Percentiles rank a stretch among this genome's conserved stretches.
Evolutionary conservation across 1,140 invertebrate genomes (phyloP).

Genomic region (Telenomus remus): DNA sequence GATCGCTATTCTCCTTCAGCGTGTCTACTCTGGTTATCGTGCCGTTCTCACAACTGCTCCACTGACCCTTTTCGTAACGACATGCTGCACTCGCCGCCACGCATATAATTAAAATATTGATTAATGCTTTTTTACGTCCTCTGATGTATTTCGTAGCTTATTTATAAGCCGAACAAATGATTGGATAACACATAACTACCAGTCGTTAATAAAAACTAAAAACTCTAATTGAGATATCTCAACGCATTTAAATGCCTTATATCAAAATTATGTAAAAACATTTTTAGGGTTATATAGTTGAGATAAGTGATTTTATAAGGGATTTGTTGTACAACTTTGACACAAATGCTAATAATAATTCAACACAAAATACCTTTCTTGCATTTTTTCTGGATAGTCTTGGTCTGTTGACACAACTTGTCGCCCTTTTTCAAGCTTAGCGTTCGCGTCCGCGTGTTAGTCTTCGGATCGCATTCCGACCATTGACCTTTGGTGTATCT

Average conservation of each 20-base stretch:
- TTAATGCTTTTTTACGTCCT: slow-evolving; percentile 43
- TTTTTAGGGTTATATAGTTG: too few relatives aligned
- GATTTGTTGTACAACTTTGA: too few relatives aligned
- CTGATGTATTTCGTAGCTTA: background rate
- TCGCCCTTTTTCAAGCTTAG: slow-evolving; percentile 90
- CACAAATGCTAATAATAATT: too few relatives aligned
- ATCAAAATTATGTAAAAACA: too few relatives aligned
- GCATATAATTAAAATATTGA: slow-evolving; percentile 60
- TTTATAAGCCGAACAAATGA: too few relatives aligned
- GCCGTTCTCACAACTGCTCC: slow-evolving; percentile 82
- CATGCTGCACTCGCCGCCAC: slow-evolving; percentile 77
- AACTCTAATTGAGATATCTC: too few relatives aligned
- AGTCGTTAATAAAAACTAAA: too few relatives aligned
- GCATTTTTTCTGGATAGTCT: slow-evolving; percentile 92
- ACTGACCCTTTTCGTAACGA: slow-evolving; percentile 85
- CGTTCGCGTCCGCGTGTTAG: slow-evolving; percentile 85
- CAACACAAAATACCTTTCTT: slow-evolving; percentile 82
- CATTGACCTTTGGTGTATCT: slow-evolving; percentile 89
- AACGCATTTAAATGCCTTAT: too few relatives aligned
- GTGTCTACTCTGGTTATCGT: slow-evolving; percentile 83
- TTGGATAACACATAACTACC: too few relatives aligned
- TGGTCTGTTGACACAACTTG: slow-evolving; percentile 85
- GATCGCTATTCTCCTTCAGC: slow-evolving; percentile 84
- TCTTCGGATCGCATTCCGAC: slow-evolving; percentile 89
- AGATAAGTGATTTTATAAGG: too few relatives aligned